phyloP scores from a whole-genome alignment of 2,113 vertebrate genomes.

The Indicator maculatus region DNA sequence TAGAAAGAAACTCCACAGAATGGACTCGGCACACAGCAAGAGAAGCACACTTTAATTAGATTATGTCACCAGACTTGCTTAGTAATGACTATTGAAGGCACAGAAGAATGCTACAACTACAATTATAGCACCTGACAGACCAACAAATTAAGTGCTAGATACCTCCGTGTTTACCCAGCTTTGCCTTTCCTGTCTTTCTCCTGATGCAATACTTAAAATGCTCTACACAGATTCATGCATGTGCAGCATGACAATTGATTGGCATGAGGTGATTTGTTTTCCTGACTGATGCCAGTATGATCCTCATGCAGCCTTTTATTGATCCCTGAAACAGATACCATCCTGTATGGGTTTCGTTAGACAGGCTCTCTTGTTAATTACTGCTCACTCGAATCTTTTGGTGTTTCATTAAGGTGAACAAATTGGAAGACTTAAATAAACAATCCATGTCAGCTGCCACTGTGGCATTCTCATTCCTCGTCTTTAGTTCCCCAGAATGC shows the following conservation, averaged over 20 bases:
- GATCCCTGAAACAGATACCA: slow-evolving; percentile 81
- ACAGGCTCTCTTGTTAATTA: slow-evolving; percentile 87
- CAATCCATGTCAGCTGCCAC: slow-evolving; percentile 67
- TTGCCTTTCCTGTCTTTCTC: not conserved
- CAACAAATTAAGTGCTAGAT: slow-evolving; percentile 54
- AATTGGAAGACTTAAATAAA: slow-evolving; percentile 90
- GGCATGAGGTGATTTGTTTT: slow-evolving; percentile 79
- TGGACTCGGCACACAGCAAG: not conserved
- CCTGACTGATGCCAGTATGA: slow-evolving; percentile 75
- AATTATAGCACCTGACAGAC: slow-evolving; percentile 63
- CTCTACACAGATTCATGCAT: slow-evolving; percentile 47
- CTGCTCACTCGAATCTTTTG: slow-evolving; percentile 85
- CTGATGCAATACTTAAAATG: slow-evolving; percentile 55
- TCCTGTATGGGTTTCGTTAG: slow-evolving; percentile 86
- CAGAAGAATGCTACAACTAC: slow-evolving; percentile 14
- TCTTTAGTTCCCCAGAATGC: slow-evolving; percentile 53
- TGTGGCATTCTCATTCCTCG: not conserved
- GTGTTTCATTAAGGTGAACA: slow-evolving; percentile 90
- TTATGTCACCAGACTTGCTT: slow-evolving; percentile 48
- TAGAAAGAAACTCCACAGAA: not conserved
- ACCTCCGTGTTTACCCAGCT: not conserved
- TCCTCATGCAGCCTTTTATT: slow-evolving; percentile 79
- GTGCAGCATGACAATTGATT: slow-evolving; percentile 77
- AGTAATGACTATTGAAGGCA: slow-evolving; percentile 48
- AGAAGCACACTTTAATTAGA: slow-evolving; percentile 54